Evolutionary conservation across 2,888 invertebrate species (phyloP), one percentile per base, ranked within the genome.

Genomic region (Nemotelus pantherinus): DNA sequence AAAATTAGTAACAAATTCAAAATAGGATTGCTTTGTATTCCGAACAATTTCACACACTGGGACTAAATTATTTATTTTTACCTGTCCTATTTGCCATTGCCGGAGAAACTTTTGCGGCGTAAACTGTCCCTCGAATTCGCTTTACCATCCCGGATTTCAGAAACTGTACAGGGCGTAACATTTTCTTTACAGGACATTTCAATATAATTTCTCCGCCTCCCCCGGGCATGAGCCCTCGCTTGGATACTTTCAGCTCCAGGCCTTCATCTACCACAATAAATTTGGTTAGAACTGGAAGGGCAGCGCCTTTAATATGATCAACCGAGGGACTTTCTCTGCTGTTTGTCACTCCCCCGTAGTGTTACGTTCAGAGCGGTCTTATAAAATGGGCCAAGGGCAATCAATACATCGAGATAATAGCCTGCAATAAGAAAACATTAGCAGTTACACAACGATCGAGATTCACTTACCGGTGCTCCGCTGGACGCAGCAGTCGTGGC

Each of bases 141-240:
- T 97, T 98, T 0, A 99, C 93, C 88, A 97, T 95, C 0, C 99
- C 99, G 85, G 93, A 91, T 76, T 94, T 92, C n/a, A 89, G 86
- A 83, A 92, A 89, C 87, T 94, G 95, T 75, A 97, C 86, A 0
- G 98, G 95, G 47, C 94, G 90, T 43, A 99, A 88, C 81, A 93
- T 92, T 82, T 94, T 93, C 76, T 94, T 90, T 43, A 95, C 91
- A 0, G 99, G 98, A 85, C 98, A 98, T 80, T 91, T 93, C 85
- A 99, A 98, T 41, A 91, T 87, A 6, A 99, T 90, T 87, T 97
- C 95, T 0, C 99, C 99, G 0, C 98, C 98, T 2, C 99, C 99
- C 0, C 93, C 89, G 0, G 99, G 99, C 41, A 93, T 92, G 64
- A 95, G 92, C 2, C 95, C 97, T 85, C 94, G 89, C 82, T 93